phyloP scores from a whole-genome alignment of 2,797 vertebrate genomes.

The Hoplostethus atlanticus region DNA sequence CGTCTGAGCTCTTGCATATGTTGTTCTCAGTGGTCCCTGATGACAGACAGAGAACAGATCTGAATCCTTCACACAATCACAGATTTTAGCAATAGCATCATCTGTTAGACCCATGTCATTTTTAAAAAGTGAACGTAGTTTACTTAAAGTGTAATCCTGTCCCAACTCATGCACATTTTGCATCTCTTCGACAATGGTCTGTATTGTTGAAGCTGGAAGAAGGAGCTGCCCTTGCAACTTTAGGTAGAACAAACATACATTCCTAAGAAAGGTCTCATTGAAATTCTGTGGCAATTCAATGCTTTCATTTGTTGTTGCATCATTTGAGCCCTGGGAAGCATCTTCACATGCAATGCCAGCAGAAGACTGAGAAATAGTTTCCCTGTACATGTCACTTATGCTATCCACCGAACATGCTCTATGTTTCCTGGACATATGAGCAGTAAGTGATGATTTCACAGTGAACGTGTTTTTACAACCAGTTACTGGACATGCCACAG shows the following conservation, averaged over 20 bases:
- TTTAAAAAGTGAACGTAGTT: conserved; percentile 23
- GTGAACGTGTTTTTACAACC: conserved; percentile 33
- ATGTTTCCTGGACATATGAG: conserved; percentile 38
- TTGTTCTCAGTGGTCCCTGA: conserved; percentile 33
- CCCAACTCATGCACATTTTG: conserved; percentile 34
- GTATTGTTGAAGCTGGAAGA: conserved; percentile 40
- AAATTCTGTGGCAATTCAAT: conserved; percentile 30
- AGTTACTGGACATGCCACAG: conserved; percentile 44
- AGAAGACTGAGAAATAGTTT: conserved; percentile 18
- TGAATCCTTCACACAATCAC: conserved; percentile 26
- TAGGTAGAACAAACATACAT: conserved; percentile 32
- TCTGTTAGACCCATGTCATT: conserved; percentile 20
- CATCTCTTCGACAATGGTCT: conserved; percentile 42
- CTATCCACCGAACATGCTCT: conserved; percentile 13
- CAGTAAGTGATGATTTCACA: conserved; percentile 38
- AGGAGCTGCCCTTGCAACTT: conserved; percentile 43
- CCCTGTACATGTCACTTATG: conserved; percentile 30
- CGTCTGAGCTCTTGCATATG: conserved; percentile 31
- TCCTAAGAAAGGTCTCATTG: conserved; percentile 38
- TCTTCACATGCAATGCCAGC: conserved; percentile 17
- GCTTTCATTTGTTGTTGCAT: too few species aligned
- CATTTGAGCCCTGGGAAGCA: conserved; percentile 10
- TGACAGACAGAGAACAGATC: conserved; percentile 47
- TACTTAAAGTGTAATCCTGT: conserved; percentile 32
- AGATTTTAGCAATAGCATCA: conserved; percentile 34